phyloP scores from a whole-genome alignment of 2,797 vertebrate genomes.

The Amniataba percoides region DNA sequence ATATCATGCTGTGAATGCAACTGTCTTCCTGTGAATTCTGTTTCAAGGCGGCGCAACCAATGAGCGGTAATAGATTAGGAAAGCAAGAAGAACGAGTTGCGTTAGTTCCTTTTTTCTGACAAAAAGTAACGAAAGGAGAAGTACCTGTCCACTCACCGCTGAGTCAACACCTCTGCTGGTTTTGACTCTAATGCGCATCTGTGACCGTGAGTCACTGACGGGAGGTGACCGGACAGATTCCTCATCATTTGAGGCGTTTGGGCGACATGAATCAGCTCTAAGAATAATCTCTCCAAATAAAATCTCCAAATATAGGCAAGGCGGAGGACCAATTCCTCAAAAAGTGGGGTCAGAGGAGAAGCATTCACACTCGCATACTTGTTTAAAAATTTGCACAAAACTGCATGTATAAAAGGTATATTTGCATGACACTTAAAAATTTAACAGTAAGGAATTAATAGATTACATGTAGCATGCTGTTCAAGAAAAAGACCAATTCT shows the following conservation, averaged over 20 bases:
- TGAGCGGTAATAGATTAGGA: not conserved
- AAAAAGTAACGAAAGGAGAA: slow-evolving; percentile 41
- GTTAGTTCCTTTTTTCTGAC: slow-evolving; percentile 39
- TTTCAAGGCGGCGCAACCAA: not conserved
- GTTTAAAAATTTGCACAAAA: not conserved
- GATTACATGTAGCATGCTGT: not conserved
- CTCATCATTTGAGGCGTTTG: slow-evolving; percentile 50
- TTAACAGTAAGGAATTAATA: not conserved
- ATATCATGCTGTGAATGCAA: not conserved
- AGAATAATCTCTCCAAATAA: slow-evolving; percentile 63
- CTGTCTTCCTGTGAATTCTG: not conserved
- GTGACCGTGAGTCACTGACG: slow-evolving; percentile 59
- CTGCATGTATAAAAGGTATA: not conserved
- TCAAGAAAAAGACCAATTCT: not conserved
- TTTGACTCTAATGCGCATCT: slow-evolving; percentile 37
- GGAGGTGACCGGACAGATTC: slow-evolving; percentile 47
- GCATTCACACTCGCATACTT: not conserved
- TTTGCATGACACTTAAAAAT: not conserved
- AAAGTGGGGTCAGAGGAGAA: slow-evolving; percentile 18
- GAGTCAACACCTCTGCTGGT: slow-evolving; percentile 45
- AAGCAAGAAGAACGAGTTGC: slow-evolving; percentile 6
- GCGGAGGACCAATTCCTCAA: slow-evolving; percentile 19
- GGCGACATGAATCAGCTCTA: slow-evolving; percentile 71
- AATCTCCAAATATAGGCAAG: slow-evolving; percentile 49
- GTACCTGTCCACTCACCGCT: slow-evolving; percentile 13